Conservation (phyloP, 2,888 invertebrate species). For the Girardia tigrina region DNA sequence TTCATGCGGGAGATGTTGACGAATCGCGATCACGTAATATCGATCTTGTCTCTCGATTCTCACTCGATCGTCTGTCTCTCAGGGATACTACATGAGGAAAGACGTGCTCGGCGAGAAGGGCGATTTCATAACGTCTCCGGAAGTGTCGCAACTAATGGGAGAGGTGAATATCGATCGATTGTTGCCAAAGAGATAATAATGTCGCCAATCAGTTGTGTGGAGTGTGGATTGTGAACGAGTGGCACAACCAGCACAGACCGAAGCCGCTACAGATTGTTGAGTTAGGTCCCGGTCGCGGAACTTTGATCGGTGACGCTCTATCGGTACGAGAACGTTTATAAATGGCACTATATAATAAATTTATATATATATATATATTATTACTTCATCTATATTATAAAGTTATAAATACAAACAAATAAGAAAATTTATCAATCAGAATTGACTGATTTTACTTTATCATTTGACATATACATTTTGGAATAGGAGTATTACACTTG, state of each 20-base stretch:
- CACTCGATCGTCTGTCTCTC: too few relatives aligned
- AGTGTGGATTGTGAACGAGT: slow-evolving; percentile 72
- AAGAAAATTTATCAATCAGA: too few relatives aligned
- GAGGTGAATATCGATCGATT: slow-evolving; percentile 56
- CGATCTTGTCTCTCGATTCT: too few relatives aligned
- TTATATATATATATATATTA: too few relatives aligned
- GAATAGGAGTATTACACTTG: too few relatives aligned
- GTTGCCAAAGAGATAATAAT: too few relatives aligned
- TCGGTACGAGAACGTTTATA: too few relatives aligned
- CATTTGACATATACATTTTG: too few relatives aligned
- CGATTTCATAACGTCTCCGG: slow-evolving; percentile 91
- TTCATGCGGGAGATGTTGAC: slow-evolving; percentile 18
- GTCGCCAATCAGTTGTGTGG: slow-evolving; percentile 65
- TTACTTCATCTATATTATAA: too few relatives aligned
- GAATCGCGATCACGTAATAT: slow-evolving; percentile 8
- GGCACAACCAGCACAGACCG: slow-evolving; percentile 58
- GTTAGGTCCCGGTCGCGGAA: slow-evolving; percentile 84
- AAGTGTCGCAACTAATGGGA: slow-evolving; percentile 88
- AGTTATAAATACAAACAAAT: too few relatives aligned
- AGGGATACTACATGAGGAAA: slow-evolving; percentile 77
- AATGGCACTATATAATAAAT: too few relatives aligned
- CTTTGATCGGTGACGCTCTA: slow-evolving; percentile 70
- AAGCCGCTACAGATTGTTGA: slow-evolving; percentile 74
- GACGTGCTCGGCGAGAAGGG: slow-evolving; percentile 77
- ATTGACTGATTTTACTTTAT: too few relatives aligned